Percentiles rank a stretch among this genome's conserved stretches.
Conservation (phyloP, 2,888 invertebrate species). For the Drosophila paramelanica region DNA sequence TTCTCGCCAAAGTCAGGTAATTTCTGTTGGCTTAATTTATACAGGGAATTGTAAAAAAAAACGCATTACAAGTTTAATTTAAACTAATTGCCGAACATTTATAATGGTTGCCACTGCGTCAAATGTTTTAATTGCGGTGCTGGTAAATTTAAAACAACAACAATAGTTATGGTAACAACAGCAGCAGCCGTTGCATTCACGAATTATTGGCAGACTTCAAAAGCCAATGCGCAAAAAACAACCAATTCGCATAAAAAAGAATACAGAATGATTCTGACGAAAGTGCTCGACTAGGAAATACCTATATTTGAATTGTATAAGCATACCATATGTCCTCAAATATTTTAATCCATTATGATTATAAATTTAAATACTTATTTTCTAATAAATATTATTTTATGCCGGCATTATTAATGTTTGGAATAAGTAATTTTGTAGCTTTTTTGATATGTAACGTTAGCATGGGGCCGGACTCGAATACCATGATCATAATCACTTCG, state of each 20-base stretch:
- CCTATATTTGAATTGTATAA: not conserved
- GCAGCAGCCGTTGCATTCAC: constrained; percentile 56
- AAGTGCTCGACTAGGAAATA: constrained; percentile 3
- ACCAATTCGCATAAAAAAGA: constrained; percentile 21
- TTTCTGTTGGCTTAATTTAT: not conserved
- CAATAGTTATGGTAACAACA: constrained; percentile 24
- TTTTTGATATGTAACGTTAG: no score
- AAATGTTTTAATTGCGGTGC: constrained; percentile 73
- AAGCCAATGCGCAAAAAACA: constrained; percentile 58
- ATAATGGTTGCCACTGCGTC: constrained; percentile 71
- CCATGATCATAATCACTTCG: no score
- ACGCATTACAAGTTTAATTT: constrained; percentile 67
- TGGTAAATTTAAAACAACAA: constrained; percentile 47
- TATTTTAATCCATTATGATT: no score
- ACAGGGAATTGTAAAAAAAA: constrained; percentile 20
- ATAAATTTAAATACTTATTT: no score
- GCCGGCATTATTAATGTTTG: no score
- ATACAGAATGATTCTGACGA: constrained; percentile 14
- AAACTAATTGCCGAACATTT: constrained; percentile 76
- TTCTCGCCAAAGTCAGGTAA: not conserved
- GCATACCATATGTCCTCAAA: no score
- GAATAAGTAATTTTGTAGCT: no score
- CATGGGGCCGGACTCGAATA: no score
- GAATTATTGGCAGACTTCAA: constrained; percentile 72
- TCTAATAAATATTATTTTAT: no score